Evolutionary conservation across 2,888 invertebrate genomes (phyloP), one percentile per base, ranked within the genome.

Genomic region (Plebejus melissa): DNA sequence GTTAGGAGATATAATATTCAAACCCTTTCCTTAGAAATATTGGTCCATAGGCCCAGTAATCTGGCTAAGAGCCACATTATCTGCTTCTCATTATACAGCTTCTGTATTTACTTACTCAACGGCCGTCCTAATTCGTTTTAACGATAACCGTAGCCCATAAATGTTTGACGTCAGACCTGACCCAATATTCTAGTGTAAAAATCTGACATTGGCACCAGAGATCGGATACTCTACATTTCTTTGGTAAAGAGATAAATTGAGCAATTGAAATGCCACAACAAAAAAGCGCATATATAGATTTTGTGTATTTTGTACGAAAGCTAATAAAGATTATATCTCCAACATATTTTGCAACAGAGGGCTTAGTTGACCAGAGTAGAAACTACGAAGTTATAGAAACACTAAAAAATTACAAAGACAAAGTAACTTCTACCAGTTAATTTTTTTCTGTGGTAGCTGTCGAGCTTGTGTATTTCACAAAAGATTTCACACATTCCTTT

Each of bases 111-210:
- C 13, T 60, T 60, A 28, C 60, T 16, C 65, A 11, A 32, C 65
- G 13, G 32, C 32, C 36, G 65, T 65, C 13, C 32, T 13, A 65
- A 65, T 65, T 65, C 32, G 65, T 65, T 65, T 65, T 13, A 65
- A 65, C 65, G 65, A 65, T 65, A 65, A 36, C 60, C 65, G 65
- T 65, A 65, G 65, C 65, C 65, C 65, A 36, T 65, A 65, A 65
- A 65, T 32, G 32, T 32, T 36, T 65, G 65, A 65, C 65, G 65
- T 36, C 65, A 65, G 32, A 32, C 32, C 65, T 65, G 65, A 65
- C 65, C 65, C 5, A 65, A 65, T 65, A 65, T 65, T 65, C 65
- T 36, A 13, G 65, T 0, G 28, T 65, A 65, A 65, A 65, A 65
- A 65, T 32, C 65, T 65, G 65, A 65, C 65, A 36, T 65, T 65